phyloP scores from a whole-genome alignment of 2,888 invertebrate genomes.

The Lasioglossum villosulum region DNA sequence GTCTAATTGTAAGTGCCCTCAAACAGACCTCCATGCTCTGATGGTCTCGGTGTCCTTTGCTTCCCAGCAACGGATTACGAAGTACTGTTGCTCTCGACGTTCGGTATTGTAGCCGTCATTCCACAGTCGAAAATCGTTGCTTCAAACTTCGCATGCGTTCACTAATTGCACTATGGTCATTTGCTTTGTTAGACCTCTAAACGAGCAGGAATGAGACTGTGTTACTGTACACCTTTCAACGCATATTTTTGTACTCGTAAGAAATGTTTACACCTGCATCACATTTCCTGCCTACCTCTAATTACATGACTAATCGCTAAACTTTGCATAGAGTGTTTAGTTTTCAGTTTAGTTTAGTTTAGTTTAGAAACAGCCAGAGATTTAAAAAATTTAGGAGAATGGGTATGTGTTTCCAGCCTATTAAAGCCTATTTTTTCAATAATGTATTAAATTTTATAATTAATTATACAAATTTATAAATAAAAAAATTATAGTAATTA shows the following conservation, averaged over 20 bases:
- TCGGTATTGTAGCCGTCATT: slow-evolving; percentile 30
- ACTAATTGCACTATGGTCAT: slow-evolving; percentile 61
- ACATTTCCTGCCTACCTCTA: neutral
- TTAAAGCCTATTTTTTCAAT: too few species aligned
- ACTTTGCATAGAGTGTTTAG: neutral
- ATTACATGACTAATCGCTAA: neutral
- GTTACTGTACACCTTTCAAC: neutral
- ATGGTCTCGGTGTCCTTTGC: slow-evolving; percentile 65
- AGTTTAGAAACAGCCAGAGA: too few species aligned
- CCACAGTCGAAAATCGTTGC: slow-evolving; percentile 27
- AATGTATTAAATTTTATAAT: too few species aligned
- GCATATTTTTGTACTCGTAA: neutral
- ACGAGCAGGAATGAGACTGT: neutral
- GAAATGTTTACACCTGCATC: neutral
- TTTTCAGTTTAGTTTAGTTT: too few species aligned
- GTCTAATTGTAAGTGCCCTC: slow-evolving; percentile 70
- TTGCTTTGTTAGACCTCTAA: slow-evolving; percentile 59
- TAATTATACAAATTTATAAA: too few species aligned
- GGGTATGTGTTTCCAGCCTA: too few species aligned
- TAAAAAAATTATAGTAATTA: too few species aligned
- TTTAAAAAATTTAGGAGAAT: too few species aligned
- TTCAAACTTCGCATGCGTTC: slow-evolving; percentile 68
- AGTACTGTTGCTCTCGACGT: slow-evolving; percentile 54
- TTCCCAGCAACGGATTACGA: slow-evolving; percentile 42
- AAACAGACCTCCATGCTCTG: slow-evolving; percentile 68